Evolutionary conservation across 2,888 invertebrate species (phyloP), one percentile per base, ranked within the genome.

Genomic region (Plutella xylostella): DNA sequence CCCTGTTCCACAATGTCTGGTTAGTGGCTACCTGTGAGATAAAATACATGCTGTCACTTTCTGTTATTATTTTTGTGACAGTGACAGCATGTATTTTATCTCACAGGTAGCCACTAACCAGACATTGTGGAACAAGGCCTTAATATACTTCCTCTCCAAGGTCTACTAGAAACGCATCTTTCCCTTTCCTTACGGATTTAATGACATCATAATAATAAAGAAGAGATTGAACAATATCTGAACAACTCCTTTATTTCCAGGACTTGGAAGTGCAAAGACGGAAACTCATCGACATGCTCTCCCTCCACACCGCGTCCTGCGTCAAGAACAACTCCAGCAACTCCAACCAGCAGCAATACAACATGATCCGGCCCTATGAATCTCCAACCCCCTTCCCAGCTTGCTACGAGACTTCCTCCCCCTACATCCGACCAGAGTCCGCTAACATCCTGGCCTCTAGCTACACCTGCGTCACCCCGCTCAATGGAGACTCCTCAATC

Each of bases 201-300:
- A 2, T 6, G 9, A 4, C 28, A 28, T 34, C 7, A 19, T 19
- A 37, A 38, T 2, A 9, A 12, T 6, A 38, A 20, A 20, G 6
- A 17, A 38, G 4, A 38, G 7, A 14, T 40, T 25, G 9, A 21
- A 17, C 12, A 37, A 17, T 15, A 7, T 37, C 6, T 37, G n/a
- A n/a, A n/a, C n/a, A n/a, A n/a, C n/a, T n/a, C 17, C 2, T 40
- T 25, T 37, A 25, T 28, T 77, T 74, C 35, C 90, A 93, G 74
- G 89, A 91, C 59, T 79, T 95, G 61, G 92, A 94, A 76, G 90
- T 88, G 44, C 92, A 95, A 66, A 88, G 91, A 60, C 88, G 90
- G 52, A 88, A 90, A 62, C 82, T 96, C 47, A 86, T 91, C 58
- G 93, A 93, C 56, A 92, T 94, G 89, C 75, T 95, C 55, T 88